Conservation (phyloP, 2,113 vertebrate species). For the Passer montanus region DNA sequence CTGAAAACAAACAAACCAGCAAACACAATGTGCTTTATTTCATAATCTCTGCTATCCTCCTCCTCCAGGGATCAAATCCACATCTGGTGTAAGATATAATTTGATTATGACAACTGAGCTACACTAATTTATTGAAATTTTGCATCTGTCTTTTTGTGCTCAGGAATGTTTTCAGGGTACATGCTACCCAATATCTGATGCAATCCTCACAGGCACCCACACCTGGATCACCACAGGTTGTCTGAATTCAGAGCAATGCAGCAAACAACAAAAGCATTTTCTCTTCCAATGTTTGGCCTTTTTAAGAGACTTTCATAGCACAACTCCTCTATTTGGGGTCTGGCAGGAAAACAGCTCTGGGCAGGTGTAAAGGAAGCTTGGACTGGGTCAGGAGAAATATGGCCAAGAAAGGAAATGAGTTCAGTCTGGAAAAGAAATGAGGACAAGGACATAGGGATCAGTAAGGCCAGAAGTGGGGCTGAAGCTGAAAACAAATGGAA, state of each 20-base stretch:
- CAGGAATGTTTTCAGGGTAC: not conserved
- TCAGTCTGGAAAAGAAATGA: constrained; percentile 58
- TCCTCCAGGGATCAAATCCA: not conserved
- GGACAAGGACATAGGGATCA: constrained; percentile 37
- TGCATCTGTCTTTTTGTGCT: not conserved
- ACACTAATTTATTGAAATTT: not conserved
- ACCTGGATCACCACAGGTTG: not conserved
- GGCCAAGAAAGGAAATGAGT: constrained; percentile 63
- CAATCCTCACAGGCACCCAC: not conserved
- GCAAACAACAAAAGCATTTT: not conserved
- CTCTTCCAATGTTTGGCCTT: not conserved
- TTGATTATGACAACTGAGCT: not conserved
- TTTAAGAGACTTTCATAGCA: constrained; percentile 19
- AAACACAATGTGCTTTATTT: constrained; percentile 3
- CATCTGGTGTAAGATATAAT: constrained; percentile 18
- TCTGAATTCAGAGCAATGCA: not conserved
- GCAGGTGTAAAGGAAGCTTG: constrained; percentile 59
- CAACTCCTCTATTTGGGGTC: not conserved
- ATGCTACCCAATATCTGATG: not conserved
- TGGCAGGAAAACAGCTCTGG: constrained; percentile 49
- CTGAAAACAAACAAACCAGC: constrained; percentile 13
- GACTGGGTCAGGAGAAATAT: constrained; percentile 40
- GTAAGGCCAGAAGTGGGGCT: not conserved
- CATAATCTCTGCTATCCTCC: not conserved
- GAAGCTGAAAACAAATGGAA: constrained; percentile 47